phyloP scores from a whole-genome alignment of 2,888 invertebrate genomes.

The Punctoribates punctum region DNA sequence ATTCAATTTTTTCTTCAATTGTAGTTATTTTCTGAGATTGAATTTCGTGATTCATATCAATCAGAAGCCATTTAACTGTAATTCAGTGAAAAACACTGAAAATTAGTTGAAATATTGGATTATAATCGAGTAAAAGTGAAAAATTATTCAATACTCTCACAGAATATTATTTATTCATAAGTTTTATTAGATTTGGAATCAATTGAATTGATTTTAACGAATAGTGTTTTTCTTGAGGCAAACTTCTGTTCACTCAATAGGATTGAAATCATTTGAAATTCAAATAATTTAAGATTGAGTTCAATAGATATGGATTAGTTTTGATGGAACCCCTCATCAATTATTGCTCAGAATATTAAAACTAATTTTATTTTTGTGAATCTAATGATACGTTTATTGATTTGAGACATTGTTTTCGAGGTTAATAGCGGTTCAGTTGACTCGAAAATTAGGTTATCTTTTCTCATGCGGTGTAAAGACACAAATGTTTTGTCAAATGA shows the following conservation, averaged over 20 bases:
- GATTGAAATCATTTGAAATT: too few relatives aligned
- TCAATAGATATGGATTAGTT: too few relatives aligned
- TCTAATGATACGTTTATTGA: background rate
- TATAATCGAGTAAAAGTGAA: too few relatives aligned
- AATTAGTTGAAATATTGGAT: too few relatives aligned
- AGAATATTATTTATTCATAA: too few relatives aligned
- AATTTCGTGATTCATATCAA: background rate
- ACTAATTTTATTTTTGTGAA: too few relatives aligned
- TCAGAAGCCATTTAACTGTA: background rate
- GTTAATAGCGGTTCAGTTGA: background rate
- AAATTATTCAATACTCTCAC: too few relatives aligned
- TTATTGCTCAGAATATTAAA: too few relatives aligned
- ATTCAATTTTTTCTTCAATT: background rate
- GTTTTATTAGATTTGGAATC: too few relatives aligned
- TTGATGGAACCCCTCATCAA: too few relatives aligned
- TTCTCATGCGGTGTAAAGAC: background rate
- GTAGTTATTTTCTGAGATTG: background rate
- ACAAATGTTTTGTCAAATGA: background rate
- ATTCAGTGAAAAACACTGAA: background rate
- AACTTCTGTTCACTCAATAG: background rate
- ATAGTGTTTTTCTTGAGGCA: background rate
- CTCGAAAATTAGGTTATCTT: background rate
- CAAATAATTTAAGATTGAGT: too few relatives aligned
- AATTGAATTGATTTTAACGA: background rate
- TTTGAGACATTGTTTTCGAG: background rate